Base-by-base conservation (phyloP, 2,113 vertebrate genomes). In the Pangasianodon hypophthalmus region DNA sequence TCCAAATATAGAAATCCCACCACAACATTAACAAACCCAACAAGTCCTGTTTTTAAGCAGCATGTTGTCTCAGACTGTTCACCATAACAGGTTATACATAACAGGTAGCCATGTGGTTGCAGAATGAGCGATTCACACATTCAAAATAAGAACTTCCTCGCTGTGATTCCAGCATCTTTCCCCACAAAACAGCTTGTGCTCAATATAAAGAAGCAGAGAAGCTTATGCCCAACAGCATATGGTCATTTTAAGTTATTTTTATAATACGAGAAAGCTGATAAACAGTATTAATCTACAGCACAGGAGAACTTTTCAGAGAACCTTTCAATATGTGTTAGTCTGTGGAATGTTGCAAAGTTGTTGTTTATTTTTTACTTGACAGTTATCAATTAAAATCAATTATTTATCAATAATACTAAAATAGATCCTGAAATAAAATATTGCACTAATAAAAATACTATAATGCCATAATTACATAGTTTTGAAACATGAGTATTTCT, bases 111-210 rank as follows among this genome's bases (percentile, higher is more conserved):
- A 92, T 89, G 54, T 88, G 90, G 79, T 79, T 90, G 84, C 85
- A 91, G 37, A 93, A 92, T 85, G 90, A 93, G 92, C 87, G 80
- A 91, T 92, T 94, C 91, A 92, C 93, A 94, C 91, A 46, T 92
- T 81, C 6, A 88, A 89, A 86, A 90, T 88, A 92, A 89, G 73
- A 84, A 88, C 75, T 92, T 75, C 48, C 16, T 24, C 21, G 90
- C 87, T 80, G 88, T 90, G 90, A 84, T 86, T 71, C 91, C 91
- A 64, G 50, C 84, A 93, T 90, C 88, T 44, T 91, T 93, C 67
- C 86, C 73, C 26, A 6, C 77, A 60, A 83, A 90, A 46, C 90
- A 80, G 56, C 69, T 80, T 83, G 86, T 69, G 86, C 50, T 4
- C 19, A 89, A 52, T 84, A 87, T 5, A 81, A 67, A 46, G 24